Percentiles rank a stretch among this genome's conserved stretches.
Evolutionary conservation across 2,797 vertebrate genomes (phyloP).

Genomic region (Glossophaga mutica): DNA sequence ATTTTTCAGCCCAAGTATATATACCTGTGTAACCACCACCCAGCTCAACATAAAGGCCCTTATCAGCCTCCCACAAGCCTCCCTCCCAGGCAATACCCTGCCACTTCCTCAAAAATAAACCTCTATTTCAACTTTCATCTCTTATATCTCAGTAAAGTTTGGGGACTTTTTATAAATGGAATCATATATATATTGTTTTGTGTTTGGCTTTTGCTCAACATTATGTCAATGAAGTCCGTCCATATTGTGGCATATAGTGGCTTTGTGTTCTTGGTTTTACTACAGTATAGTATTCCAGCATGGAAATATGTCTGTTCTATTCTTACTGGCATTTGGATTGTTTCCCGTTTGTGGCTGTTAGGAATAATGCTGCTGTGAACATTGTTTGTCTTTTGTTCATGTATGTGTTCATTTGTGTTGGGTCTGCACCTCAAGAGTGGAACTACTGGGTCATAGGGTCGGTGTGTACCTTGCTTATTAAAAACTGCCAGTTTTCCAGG

Average conservation of each 20-base stretch:
- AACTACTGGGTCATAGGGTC: background rate
- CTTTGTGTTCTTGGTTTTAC: background rate
- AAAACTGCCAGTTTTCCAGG: background rate
- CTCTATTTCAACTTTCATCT: background rate
- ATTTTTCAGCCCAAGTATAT: background rate
- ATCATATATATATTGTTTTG: background rate
- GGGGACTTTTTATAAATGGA: background rate
- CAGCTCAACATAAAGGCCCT: background rate
- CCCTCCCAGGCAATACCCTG: background rate
- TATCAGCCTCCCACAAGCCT: background rate
- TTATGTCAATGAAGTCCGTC: background rate
- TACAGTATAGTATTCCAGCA: background rate
- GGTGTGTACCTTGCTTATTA: background rate
- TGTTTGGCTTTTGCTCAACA: background rate
- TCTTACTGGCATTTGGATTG: background rate
- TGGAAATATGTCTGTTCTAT: background rate
- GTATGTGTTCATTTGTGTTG: background rate
- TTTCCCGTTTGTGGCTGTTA: background rate
- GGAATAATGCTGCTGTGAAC: background rate
- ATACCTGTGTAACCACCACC: background rate
- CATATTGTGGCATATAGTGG: background rate
- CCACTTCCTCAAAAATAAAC: background rate
- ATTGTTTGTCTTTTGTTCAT: background rate
- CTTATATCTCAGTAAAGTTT: background rate
- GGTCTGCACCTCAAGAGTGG: background rate